Conservation (phyloP, 1,140 invertebrate species). For the Globodera rostochiensis region DNA sequence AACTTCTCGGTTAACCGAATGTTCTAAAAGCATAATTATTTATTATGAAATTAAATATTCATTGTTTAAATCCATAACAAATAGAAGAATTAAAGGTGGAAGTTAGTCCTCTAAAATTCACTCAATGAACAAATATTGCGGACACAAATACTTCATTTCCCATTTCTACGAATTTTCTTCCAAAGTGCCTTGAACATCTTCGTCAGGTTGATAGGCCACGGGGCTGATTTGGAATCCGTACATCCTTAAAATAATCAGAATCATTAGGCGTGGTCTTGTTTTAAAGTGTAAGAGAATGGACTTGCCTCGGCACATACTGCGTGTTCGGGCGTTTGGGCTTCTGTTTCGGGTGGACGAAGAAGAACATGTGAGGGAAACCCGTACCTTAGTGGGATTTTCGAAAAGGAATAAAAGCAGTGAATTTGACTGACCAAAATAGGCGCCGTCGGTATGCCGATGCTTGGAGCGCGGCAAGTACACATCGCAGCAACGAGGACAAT, state of each 20-base stretch:
- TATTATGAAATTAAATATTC: too few species aligned
- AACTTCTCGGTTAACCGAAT: too few species aligned
- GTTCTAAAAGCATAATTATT: too few species aligned
- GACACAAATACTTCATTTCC: too few species aligned
- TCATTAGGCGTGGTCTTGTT: not conserved
- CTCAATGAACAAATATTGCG: too few species aligned
- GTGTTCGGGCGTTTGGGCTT: slow-evolving; percentile 91
- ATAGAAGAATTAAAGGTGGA: too few species aligned
- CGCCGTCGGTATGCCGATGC: slow-evolving; percentile 97
- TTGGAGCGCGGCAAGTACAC: slow-evolving; percentile 99
- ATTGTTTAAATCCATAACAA: too few species aligned
- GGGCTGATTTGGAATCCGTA: slow-evolving; percentile 86
- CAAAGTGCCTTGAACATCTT: not conserved
- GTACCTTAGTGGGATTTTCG: slow-evolving; percentile 14
- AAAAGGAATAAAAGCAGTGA: not conserved
- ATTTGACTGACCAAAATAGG: slow-evolving; percentile 87
- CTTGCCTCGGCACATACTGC: slow-evolving; percentile 87
- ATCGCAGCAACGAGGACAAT: slow-evolving; percentile 99
- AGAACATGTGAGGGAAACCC: slow-evolving; percentile 77
- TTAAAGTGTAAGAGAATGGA: not conserved
- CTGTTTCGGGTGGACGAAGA: slow-evolving; percentile 99
- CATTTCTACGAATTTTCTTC: too few species aligned
- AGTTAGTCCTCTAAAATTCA: too few species aligned
- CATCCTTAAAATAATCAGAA: slow-evolving; percentile 74
- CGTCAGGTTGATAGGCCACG: slow-evolving; percentile 53